Conservation (phyloP, 2,888 invertebrate species). For the Callyntrura sp. region DNA sequence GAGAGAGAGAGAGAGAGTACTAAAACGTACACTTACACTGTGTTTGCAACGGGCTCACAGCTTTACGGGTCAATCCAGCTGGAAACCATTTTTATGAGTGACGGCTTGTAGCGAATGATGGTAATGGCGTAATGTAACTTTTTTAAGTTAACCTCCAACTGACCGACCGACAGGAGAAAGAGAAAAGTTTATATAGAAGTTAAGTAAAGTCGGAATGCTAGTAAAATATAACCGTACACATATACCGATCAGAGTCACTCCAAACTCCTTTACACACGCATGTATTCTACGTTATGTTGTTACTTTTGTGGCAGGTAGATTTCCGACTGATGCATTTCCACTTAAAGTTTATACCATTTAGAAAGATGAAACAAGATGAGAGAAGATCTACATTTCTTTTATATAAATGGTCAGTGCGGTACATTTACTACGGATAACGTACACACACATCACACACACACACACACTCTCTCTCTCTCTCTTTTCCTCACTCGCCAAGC, state of each 20-base stretch:
- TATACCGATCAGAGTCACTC: background rate
- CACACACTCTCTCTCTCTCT: too few species aligned
- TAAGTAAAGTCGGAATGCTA: conserved; percentile 23
- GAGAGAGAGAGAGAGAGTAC: background rate
- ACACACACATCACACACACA: too few species aligned
- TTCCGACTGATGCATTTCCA: conserved; percentile 57
- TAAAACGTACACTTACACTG: conserved; percentile 11
- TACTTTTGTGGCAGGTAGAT: conserved; percentile 60
- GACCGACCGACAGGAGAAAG: conserved; percentile 56
- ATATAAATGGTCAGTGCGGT: conserved; percentile 58
- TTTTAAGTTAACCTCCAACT: conserved; percentile 65
- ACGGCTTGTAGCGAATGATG: conserved; percentile 76
- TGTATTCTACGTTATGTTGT: conserved; percentile 13
- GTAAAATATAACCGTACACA: background rate
- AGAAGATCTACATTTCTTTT: conserved; percentile 41
- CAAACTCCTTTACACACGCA: background rate
- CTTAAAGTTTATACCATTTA: conserved; percentile 64
- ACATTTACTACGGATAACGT: conserved; percentile 37
- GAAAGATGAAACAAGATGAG: conserved; percentile 24
- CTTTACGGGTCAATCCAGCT: conserved; percentile 75
- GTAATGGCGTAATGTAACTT: conserved; percentile 75
- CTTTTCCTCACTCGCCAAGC: conserved; percentile 58
- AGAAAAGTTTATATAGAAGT: conserved; percentile 8
- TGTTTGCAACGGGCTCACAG: conserved; percentile 46
- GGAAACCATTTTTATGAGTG: conserved; percentile 77